Percentiles rank a stretch among this genome's conserved stretches.
phyloP scores from a whole-genome alignment of 1,140 invertebrate genomes.

The Aleiodes sp. region DNA sequence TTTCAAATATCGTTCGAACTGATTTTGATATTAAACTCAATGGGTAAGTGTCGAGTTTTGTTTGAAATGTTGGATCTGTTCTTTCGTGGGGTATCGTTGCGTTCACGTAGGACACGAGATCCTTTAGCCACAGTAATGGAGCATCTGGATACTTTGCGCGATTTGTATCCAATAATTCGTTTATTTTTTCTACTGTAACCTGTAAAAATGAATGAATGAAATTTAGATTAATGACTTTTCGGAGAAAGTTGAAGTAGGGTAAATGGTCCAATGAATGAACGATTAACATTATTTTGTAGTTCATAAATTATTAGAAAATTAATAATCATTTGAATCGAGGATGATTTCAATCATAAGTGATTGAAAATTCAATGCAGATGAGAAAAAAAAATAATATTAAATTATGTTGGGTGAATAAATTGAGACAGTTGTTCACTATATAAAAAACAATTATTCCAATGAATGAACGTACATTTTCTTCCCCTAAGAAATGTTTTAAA shows the following conservation, averaged over 20 bases:
- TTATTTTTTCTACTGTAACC: conserved; percentile 70
- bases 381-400: conserved; percentile 13
- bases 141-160: conserved; percentile 71
- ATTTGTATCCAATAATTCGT: conserved; percentile 63
- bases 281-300: too few relatives aligned
- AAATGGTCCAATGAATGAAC: too few relatives aligned
- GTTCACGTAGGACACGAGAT: conserved; percentile 72
- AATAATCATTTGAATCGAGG: too few relatives aligned
- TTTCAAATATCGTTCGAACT: conserved; percentile 67
- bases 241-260: too few relatives aligned
- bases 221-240: too few relatives aligned
- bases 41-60: conserved; percentile 66
- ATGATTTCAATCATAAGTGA: too few relatives aligned
- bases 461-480: too few relatives aligned
- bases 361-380: too few relatives aligned
- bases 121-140: conserved; percentile 72
- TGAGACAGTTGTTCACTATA: not conserved
- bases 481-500: too few relatives aligned
- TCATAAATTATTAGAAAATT: too few relatives aligned
- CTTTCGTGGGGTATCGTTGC: conserved; percentile 71
- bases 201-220: conserved; percentile 58
- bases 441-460: too few relatives aligned
- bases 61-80: conserved; percentile 69
- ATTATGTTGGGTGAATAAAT: not conserved
- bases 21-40: conserved; percentile 66